A percentile compares a stretch with the other conserved stretches of the same genome.
Conservation (phyloP, 2,113 vertebrate genomes). For the Erythrocercus mccallii region DNA sequence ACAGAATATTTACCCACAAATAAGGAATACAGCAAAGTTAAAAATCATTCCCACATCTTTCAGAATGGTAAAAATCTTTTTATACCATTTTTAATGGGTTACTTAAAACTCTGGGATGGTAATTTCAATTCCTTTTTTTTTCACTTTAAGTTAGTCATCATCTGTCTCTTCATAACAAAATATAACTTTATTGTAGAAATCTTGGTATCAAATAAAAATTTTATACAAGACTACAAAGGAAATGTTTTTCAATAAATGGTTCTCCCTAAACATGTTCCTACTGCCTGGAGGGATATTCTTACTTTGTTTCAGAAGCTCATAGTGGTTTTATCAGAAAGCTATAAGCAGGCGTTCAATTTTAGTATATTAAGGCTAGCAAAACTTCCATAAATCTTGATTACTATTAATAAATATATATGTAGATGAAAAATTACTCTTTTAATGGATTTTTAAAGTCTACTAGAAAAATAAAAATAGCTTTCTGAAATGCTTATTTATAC, state of each 20-base stretch:
- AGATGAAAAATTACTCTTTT: background rate
- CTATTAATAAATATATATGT: background rate
- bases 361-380: background rate
- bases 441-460: background rate
- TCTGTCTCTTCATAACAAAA: background rate
- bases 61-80: background rate
- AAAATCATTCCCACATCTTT: background rate
- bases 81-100: background rate
- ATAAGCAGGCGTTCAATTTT: background rate
- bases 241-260: background rate
- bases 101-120: background rate
- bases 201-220: background rate
- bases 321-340: background rate
- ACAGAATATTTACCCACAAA: background rate
- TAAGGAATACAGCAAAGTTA: background rate
- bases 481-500: background rate
- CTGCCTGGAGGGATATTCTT: background rate
- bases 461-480: background rate
- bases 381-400: background rate
- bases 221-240: background rate
- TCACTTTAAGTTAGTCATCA: background rate
- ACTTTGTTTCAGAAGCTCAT: background rate
- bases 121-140: background rate
- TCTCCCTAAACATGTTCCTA: background rate
- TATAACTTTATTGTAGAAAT: background rate